These are phyloP conservation scores for Tyrannus savana DNA, from an alignment of 2,113 vertebrate genomes.

Conservation along the genomic window DNA sequence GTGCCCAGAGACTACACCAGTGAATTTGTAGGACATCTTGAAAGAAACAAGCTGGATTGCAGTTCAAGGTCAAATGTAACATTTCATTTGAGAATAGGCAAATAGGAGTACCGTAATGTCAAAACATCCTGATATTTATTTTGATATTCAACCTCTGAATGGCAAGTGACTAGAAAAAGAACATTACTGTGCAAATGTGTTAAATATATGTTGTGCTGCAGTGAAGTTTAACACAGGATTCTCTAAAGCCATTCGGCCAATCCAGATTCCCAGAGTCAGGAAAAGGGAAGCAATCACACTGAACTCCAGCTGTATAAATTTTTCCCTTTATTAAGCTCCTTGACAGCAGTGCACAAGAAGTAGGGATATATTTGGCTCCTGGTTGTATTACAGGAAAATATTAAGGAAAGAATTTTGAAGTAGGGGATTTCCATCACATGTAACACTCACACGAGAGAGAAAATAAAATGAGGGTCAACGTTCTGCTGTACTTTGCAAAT, in stretches of 20 bases:
- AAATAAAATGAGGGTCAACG: not conserved
- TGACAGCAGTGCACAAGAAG: not conserved
- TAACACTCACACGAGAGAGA: not conserved
- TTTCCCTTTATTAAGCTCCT: conserved; percentile 38
- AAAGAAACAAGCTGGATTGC: not conserved
- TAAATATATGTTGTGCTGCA: not conserved
- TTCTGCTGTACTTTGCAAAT: not conserved
- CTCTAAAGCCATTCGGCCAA: not conserved
- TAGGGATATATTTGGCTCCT: not conserved
- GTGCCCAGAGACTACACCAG: not conserved
- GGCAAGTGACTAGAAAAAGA: not conserved
- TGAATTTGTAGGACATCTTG: not conserved
- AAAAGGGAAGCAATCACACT: conserved; percentile 43
- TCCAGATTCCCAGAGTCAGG: not conserved
- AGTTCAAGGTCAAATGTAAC: not conserved
- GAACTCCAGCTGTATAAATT: conserved; percentile 30
- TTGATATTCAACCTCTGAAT: not conserved
- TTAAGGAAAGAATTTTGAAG: conserved; percentile 23
- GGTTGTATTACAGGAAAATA: conserved; percentile 42
- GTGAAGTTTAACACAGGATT: not conserved
- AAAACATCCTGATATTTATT: not conserved
- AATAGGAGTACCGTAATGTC: not conserved
- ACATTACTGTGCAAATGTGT: not conserved
- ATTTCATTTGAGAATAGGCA: not conserved
- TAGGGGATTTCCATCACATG: not conserved